Percentiles rank a stretch among this genome's conserved stretches.
Conservation (phyloP, 1,140 invertebrate genomes). For the Calosoma granatense region DNA sequence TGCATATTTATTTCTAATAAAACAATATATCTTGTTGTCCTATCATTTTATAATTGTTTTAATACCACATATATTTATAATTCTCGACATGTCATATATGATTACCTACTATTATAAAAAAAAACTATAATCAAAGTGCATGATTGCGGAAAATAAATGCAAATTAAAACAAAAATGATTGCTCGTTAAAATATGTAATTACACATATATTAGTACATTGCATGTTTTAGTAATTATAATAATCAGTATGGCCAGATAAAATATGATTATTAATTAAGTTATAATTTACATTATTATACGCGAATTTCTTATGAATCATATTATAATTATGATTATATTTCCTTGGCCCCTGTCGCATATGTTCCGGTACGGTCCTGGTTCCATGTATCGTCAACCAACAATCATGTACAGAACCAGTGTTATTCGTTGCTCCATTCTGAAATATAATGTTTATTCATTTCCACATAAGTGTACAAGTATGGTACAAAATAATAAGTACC, state of each 20-base stretch:
- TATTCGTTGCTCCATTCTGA: background rate
- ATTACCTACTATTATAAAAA: no score
- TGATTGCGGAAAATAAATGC: no score
- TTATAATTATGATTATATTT: slow-evolving; percentile 44
- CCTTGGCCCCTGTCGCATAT: slow-evolving; percentile 45
- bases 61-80: no score
- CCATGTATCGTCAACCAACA: slow-evolving; percentile 56
- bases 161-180: no score
- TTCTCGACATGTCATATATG: no score
- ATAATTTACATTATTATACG: background rate
- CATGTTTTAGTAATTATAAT: background rate
- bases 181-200: no score
- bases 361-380: slow-evolving; percentile 48
- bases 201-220: no score
- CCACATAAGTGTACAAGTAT: background rate
- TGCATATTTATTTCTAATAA: no score
- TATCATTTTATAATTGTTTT: no score
- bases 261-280: background rate
- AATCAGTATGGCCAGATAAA: background rate
- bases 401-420: slow-evolving; percentile 33
- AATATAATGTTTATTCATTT: no score
- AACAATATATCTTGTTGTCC: no score
- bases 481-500: slow-evolving; percentile 34
- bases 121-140: no score
- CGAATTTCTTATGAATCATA: slow-evolving; percentile 24